These are phyloP conservation scores for Calonectris borealis DNA, from an alignment of 2,113 vertebrate genomes.

Conservation along the genomic window DNA sequence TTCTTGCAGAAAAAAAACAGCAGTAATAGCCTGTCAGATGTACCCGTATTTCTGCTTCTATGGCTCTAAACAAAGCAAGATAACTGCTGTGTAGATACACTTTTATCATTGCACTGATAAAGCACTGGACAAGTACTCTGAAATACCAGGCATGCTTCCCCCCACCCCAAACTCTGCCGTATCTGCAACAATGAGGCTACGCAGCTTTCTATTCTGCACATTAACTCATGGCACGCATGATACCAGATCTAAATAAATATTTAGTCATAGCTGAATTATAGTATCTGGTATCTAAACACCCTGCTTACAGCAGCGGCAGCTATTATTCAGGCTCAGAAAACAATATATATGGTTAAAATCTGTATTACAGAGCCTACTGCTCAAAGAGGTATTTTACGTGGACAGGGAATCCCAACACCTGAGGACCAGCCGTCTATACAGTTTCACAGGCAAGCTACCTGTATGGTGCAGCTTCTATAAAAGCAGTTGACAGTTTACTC, in stretches of 20 bases:
- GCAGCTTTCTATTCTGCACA: background rate
- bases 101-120: background rate
- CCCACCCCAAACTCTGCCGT: accelerated
- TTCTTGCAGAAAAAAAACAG: background rate
- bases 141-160: background rate
- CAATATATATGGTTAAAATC: background rate
- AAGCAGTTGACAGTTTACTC: background rate
- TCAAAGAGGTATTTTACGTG: background rate
- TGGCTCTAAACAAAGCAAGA: background rate
- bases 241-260: background rate
- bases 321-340: background rate
- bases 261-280: background rate
- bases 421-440: background rate
- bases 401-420: background rate
- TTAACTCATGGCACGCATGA: background rate
- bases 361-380: background rate
- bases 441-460: background rate
- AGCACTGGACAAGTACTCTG: background rate
- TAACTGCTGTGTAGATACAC: background rate
- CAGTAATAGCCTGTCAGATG: background rate
- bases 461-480: background rate
- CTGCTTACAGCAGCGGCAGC: background rate
- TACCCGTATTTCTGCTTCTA: background rate
- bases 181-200: background rate
- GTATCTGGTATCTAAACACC: background rate